Conservation (phyloP, 2,113 vertebrate genomes). For the Lasiurus cinereus region DNA sequence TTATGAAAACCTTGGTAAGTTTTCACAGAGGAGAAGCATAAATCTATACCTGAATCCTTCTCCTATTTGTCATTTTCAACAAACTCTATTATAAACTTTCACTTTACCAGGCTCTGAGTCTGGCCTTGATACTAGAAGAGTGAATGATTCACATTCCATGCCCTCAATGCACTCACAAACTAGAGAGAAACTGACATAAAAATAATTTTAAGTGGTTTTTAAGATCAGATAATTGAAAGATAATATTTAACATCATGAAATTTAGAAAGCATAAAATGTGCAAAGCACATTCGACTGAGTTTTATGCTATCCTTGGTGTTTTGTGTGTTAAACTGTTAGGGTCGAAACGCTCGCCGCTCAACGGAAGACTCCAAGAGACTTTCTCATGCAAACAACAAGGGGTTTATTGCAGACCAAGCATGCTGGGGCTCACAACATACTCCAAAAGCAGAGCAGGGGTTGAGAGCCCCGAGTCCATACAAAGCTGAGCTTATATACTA, state of each 20-base stretch:
- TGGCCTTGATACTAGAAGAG: background rate
- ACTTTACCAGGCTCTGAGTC: background rate
- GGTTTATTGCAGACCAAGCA: no score
- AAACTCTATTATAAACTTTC: background rate
- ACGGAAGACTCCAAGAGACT: no score
- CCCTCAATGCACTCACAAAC: background rate
- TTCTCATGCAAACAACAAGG: no score
- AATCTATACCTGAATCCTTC: background rate
- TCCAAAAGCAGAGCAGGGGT: no score
- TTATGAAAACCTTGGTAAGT: background rate
- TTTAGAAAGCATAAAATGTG: background rate
- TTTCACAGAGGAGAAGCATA: background rate
- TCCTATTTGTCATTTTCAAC: background rate
- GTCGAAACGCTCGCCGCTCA: no score
- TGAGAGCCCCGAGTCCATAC: no score
- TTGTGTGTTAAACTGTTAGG: background rate
- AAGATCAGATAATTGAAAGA: conserved; percentile 24
- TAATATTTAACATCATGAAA: background rate
- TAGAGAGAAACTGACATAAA: background rate
- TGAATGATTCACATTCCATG: background rate
- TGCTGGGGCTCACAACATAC: no score
- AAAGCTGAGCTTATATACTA: no score
- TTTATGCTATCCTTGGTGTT: background rate
- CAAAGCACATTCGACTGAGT: background rate
- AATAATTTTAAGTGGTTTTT: background rate